Base-by-base conservation (phyloP, 2,797 vertebrate species). In the Acrossocheilus wenchowensis region DNA sequence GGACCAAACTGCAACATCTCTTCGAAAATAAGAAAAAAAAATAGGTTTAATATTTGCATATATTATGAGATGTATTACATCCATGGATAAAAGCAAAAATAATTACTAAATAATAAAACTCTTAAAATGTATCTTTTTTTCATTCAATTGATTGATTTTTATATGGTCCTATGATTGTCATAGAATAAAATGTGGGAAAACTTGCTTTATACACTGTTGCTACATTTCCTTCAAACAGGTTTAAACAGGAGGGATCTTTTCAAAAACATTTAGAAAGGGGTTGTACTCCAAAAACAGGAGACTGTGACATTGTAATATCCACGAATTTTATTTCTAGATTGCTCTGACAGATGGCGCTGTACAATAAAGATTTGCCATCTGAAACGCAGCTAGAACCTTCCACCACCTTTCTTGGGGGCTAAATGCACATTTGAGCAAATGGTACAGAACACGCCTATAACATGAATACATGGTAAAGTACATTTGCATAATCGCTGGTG, bases 271-370 rank as follows among this genome's bases (percentile, higher is more conserved):
- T 57, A n/a, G 21, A 14, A 41, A 57, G 8, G 19, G 14, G 15
- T 10, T 60, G 36, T 19, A 30, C 39, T 78, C 2, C 0, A 54
- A 78, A 39, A 57, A 23, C 6, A 8, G 41, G 39, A 41, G 14
- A 77, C n/a, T 2, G 23, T 78, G 6, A 15, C 10, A 39, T n/a
- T 41, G 34, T 41, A 41, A 78, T 60, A 26, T 9, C 12, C 7
- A 60, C 21, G 39, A 39, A 23, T 8, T 23, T 81, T 62, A 14
- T 39, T 72, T 62, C 5, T 43, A 79, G 6, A 23, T 57, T 68
- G 21, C 78, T 78, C 82, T 77, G 89, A 50, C 88, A 92, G 92
- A 86, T 90, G 91, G 91, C 91, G 92, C 91, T 88, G 62, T 88
- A 86, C 62, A 92, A 91, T 89, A 90, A 90, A 81, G 39, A 82